Base-by-base conservation (phyloP, 1,140 invertebrate species). In the Drosophila pruinosa region DNA sequence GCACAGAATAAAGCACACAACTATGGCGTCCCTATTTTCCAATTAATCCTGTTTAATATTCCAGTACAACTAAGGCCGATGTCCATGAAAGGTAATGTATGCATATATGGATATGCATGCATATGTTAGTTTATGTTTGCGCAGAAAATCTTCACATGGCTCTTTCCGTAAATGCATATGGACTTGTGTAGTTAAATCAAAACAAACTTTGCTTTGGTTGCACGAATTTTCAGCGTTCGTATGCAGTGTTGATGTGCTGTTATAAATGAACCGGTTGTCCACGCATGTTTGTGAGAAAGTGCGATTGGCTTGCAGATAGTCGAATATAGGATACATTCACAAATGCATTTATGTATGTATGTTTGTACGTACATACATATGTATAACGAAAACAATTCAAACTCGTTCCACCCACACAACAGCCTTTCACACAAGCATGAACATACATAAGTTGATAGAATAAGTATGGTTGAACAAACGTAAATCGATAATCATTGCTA, bases 21-120 rank as follows among this genome's bases (percentile, higher is more conserved):
- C 77, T 67, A 86, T 86, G 81, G 82, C 81, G 81, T 85, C 81
- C 81, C 81, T 85, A 74, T 81, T 86, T 85, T 86, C 73, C 64
- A 85, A 80, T 63, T 7, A 41, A 21, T 21, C 17, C 12, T 26
- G 6, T 14, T 22, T 52, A 6, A 19, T 3, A n/a, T 12, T 17
- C n/a, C 28, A 48, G 41, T 45, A 7, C 17, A 41, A 31, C n/a
- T n/a, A n/a, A n/a, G n/a, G n/a, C n/a, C n/a, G n/a, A n/a, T n/a
- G n/a, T n/a, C n/a, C n/a, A n/a, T n/a, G n/a, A n/a, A n/a, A n/a
- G n/a, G n/a, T 7, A 7, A 38, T 63, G 3, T 21, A 31, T 41
- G 1, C 10, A 12, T 2, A 12, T 15, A 0, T 31, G 15, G 8
- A 14, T 15, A 15, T 19, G 12, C 14, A 14, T 15, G n/a, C 2